Evolutionary conservation across 2,797 vertebrate species (phyloP).

Genomic region (Oreochromis mossambicus): DNA sequence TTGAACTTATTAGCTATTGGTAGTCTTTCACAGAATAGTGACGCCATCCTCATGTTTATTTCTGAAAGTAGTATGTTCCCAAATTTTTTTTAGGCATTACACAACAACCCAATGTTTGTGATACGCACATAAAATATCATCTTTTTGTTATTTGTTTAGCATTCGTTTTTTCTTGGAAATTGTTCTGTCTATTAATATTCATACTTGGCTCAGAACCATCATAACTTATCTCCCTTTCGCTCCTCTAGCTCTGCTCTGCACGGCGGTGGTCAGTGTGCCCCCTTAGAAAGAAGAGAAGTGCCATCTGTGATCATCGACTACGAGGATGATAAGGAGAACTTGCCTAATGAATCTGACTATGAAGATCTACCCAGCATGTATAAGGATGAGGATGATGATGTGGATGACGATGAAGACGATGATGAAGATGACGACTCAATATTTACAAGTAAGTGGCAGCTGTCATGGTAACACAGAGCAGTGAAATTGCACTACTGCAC

Average conservation of each 20-base stretch:
- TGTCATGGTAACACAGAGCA: neutral
- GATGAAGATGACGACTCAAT: constrained; percentile 84
- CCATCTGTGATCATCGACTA: constrained; percentile 94
- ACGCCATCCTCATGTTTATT: neutral
- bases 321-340: constrained; percentile 98
- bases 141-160: neutral
- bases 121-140: neutral
- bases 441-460: constrained; percentile 82
- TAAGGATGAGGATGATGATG: constrained; percentile 88
- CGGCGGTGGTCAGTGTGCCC: constrained; percentile 74
- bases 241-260: constrained; percentile 83
- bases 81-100: neutral
- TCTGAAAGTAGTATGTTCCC: neutral
- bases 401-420: constrained; percentile 87
- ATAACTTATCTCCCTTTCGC: neutral
- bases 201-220: neutral
- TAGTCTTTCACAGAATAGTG: neutral
- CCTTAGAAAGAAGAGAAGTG: constrained; percentile 89
- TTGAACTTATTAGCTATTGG: neutral
- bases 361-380: constrained; percentile 95
- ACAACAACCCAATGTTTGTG: neutral
- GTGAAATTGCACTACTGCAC: neutral
- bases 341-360: constrained; percentile 92
- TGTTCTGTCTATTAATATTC: neutral
- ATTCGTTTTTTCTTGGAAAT: neutral